phyloP scores from a whole-genome alignment of 2,113 vertebrate genomes.

The Upupa epops region DNA sequence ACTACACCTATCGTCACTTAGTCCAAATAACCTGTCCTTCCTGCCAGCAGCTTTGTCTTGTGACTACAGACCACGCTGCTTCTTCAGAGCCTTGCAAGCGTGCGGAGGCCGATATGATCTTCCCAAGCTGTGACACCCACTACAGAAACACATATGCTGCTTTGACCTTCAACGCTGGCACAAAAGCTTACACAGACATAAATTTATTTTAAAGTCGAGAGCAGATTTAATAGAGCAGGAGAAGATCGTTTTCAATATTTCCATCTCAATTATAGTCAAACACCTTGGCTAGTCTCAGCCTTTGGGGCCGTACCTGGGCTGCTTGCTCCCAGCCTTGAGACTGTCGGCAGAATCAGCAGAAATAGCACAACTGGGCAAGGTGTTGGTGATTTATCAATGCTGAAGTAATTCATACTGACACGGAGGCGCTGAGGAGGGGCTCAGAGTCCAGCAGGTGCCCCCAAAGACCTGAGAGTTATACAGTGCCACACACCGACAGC shows the following conservation, averaged over 20 bases:
- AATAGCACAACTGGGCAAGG: slow-evolving; percentile 37
- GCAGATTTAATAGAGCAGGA: slow-evolving; percentile 12
- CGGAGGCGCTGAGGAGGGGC: neutral
- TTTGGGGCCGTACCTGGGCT: slow-evolving; percentile 34
- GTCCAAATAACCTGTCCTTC: neutral
- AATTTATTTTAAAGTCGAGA: slow-evolving; percentile 25
- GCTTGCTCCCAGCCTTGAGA: neutral
- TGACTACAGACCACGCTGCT: neutral
- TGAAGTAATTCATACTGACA: slow-evolving; percentile 51
- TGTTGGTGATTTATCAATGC: slow-evolving; percentile 39
- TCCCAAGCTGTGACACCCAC: slow-evolving; percentile 7
- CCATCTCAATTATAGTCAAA: slow-evolving; percentile 58
- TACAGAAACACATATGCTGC: neutral
- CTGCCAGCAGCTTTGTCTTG: neutral
- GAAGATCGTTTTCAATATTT: slow-evolving; percentile 35
- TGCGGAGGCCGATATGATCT: neutral
- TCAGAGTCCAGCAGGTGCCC: slow-evolving; percentile 30
- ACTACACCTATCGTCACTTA: neutral
- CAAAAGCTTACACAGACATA: neutral
- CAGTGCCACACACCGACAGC: neutral
- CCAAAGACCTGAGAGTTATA: slow-evolving; percentile 8
- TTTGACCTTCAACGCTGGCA: neutral
- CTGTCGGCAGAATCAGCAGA: slow-evolving; percentile 47
- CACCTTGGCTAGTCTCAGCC: slow-evolving; percentile 2
- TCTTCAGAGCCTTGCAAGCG: neutral